Evolutionary conservation across 2,888 invertebrate species (phyloP), one percentile per base, ranked within the genome.

Genomic region (Lasius platythorax): DNA sequence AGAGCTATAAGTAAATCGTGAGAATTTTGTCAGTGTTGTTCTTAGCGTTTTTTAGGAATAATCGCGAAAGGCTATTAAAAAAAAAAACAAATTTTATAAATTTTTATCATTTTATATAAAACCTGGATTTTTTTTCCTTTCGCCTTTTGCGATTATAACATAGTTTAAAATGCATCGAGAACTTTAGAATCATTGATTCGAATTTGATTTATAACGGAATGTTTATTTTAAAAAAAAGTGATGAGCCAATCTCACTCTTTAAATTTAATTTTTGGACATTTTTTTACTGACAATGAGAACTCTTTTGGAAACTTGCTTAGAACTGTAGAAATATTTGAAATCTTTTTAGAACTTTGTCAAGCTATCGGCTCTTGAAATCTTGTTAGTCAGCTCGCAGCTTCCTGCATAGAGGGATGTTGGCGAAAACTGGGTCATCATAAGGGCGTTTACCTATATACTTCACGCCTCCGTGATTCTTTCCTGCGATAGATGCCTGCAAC

Each of bases 401-500:
- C 64, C 50, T n/a, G 50, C 50, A 53, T n/a, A 53, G 0, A 12
- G 2, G 66, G 15, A 33, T 23, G 75, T 37, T 50, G 33, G 40
- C 43, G 61, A 64, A 43, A 83, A 68, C 68, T 83, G 70, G 83
- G 83, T 83, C 83, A 70, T 50, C 83, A 33, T 63, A 78, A 70
- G 83, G 83, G 83, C 79, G 83, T 83, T 83, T 83, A 79, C 83
- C 83, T 33, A n/a, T 53, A 66, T 58, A 68, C 82, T 83, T 78
- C 61, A 61, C 79, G 68, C 79, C 50, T 66, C 83, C 40, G 50
- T 28, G 79, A 64, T 56, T 79, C 68, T 61, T 78, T 63, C 64
- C 30, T 63, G 12, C 56, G 63, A 37, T 64, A 56, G 43, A 82
- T 64, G 64, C n/a, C 64, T 46, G 23, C 11, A 33, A n/a, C n/a